These are phyloP conservation scores for Heliconius ethilla DNA, from an alignment of 2,888 invertebrate species.

Conservation along the genomic window DNA sequence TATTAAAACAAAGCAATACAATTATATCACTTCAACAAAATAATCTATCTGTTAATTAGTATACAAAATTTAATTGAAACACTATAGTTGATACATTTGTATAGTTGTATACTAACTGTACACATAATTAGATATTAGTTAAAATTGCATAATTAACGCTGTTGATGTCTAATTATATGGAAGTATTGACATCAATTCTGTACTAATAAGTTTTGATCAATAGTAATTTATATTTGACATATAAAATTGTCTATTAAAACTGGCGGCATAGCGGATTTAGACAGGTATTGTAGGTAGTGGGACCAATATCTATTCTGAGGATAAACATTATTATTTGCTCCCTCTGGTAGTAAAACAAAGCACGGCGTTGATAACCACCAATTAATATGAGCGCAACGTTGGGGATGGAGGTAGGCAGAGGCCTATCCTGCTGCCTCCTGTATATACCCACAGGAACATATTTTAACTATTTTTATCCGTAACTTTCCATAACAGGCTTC, in stretches of 20 bases:
- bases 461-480: too few relatives aligned
- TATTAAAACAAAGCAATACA: neutral
- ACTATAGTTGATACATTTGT: neutral
- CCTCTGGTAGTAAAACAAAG: neutral
- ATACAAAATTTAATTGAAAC: constrained; percentile 6
- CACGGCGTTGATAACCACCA: neutral
- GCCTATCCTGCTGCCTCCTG: too few relatives aligned
- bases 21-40: neutral
- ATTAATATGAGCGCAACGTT: too few relatives aligned
- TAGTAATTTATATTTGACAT: neutral
- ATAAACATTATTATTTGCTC: neutral
- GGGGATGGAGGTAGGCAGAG: too few relatives aligned
- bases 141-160: neutral
- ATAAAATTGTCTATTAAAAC: neutral
- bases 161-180: constrained; percentile 6
- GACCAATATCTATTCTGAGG: neutral
- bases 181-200: constrained; percentile 4
- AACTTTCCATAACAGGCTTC: too few relatives aligned
- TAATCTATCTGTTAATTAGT: constrained; percentile 9
- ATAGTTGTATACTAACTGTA: neutral
- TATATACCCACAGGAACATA: too few relatives aligned
- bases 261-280: neutral
- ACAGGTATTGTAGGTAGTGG: neutral
- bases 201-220: neutral
- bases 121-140: neutral